These are phyloP conservation scores for Conus canariensis DNA, from an alignment of 2,888 invertebrate genomes.

Conservation along the genomic window DNA sequence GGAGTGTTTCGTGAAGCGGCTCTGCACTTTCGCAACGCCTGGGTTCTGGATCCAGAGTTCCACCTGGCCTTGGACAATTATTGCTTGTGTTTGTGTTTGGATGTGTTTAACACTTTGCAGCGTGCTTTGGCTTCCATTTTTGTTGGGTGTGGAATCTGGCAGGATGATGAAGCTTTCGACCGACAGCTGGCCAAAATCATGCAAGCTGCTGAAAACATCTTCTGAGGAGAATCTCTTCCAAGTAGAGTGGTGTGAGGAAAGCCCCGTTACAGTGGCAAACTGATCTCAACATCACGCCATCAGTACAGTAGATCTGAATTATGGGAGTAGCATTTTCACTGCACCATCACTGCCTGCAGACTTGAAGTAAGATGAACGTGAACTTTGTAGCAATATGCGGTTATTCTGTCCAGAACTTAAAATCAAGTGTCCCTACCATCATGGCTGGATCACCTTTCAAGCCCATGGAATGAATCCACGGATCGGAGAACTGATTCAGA, in stretches of 20 bases:
- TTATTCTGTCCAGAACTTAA: background rate
- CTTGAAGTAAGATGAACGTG: background rate
- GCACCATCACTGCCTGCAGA: background rate
- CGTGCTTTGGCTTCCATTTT: slow-evolving; percentile 63
- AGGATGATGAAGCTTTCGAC: slow-evolving; percentile 52
- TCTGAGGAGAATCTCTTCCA: background rate
- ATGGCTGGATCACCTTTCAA: background rate
- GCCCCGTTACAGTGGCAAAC: background rate
- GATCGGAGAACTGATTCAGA: background rate
- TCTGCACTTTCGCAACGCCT: slow-evolving; percentile 68
- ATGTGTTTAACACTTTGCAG: slow-evolving; percentile 57
- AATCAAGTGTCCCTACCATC: background rate
- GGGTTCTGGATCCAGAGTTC: slow-evolving; percentile 68
- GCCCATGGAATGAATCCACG: background rate
- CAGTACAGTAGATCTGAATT: background rate
- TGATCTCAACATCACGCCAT: background rate
- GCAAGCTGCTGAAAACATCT: slow-evolving; percentile 39
- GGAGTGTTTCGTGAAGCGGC: slow-evolving; percentile 74
- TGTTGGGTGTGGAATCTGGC: slow-evolving; percentile 51
- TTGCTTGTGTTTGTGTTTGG: slow-evolving; percentile 70
- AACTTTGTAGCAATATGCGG: background rate
- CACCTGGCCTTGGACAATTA: slow-evolving; percentile 72
- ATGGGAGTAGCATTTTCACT: background rate
- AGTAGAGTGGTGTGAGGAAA: background rate
- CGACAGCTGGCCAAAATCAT: slow-evolving; percentile 45